Percentiles rank a stretch among this genome's conserved stretches.
phyloP scores from a whole-genome alignment of 2,888 invertebrate species.

The Nudaria mundana region DNA sequence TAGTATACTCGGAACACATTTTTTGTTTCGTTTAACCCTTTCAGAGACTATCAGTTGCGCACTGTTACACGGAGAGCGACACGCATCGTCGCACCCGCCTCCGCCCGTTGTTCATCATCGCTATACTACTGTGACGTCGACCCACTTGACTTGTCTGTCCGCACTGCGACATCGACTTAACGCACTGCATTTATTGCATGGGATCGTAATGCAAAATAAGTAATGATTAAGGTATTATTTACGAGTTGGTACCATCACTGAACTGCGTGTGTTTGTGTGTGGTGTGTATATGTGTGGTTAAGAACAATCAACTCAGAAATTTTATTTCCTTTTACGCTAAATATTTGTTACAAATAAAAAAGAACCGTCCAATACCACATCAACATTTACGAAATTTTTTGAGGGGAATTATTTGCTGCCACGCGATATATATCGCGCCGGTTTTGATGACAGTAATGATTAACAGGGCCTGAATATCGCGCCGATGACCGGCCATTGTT shows the following conservation, averaged over 20 bases:
- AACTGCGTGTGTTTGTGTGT: too few species aligned
- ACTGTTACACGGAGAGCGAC: constrained; percentile 58
- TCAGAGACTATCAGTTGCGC: constrained; percentile 69
- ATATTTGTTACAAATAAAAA: too few species aligned
- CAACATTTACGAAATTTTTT: constrained; percentile 1
- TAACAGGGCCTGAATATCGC: constrained; percentile 16
- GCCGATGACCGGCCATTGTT: constrained; percentile 18
- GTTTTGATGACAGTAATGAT: constrained; percentile 15
- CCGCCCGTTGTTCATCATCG: constrained; percentile 23
- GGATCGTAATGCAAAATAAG: too few species aligned
- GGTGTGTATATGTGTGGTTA: too few species aligned
- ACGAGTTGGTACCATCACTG: too few species aligned
- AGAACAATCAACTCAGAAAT: too few species aligned
- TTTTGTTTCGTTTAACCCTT: constrained; percentile 62
- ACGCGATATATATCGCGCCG: neutral
- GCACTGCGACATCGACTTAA: constrained; percentile 9
- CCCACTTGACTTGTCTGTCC: constrained; percentile 34
- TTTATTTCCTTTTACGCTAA: too few species aligned
- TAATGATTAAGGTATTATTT: too few species aligned
- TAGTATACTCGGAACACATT: constrained; percentile 32
- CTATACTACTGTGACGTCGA: constrained; percentile 16
- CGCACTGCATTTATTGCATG: neutral
- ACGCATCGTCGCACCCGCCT: constrained; percentile 50
- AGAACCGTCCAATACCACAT: too few species aligned
- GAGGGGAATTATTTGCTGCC: neutral